Conservation (phyloP, 35 echinoderm and acorn worm genomes). For the Anneissia japonica region DNA sequence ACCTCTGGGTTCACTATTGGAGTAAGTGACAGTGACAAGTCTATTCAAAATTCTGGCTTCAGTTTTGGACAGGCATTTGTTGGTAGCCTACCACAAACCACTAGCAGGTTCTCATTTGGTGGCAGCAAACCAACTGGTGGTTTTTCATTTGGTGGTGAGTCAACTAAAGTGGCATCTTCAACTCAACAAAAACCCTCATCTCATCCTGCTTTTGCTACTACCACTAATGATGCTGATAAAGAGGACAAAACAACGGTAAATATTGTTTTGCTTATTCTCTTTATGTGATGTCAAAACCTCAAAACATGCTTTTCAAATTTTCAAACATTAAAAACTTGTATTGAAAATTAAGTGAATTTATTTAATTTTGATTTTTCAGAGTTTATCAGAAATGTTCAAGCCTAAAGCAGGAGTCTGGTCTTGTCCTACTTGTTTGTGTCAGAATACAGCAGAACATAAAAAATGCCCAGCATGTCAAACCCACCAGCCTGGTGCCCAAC, state of each 20-base stretch:
- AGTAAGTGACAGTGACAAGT: neutral
- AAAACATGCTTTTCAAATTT: too few species aligned
- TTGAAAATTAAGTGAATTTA: too few species aligned
- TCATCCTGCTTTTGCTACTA: neutral
- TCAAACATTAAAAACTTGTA: too few species aligned
- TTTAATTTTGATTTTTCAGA: neutral
- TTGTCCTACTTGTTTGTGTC: neutral
- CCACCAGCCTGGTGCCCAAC: slow-evolving; percentile 9
- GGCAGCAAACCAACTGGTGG: neutral
- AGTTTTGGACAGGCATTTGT: neutral
- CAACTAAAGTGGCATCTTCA: neutral
- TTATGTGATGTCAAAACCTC: too few species aligned
- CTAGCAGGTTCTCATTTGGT: slow-evolving; percentile 35
- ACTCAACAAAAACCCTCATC: neutral
- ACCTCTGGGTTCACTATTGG: neutral
- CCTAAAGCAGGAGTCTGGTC: slow-evolving; percentile 7
- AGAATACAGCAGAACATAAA: neutral
- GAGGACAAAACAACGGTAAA: neutral
- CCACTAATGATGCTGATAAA: too few species aligned
- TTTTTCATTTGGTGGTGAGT: neutral
- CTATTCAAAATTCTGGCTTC: neutral
- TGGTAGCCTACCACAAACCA: neutral
- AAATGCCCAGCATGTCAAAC: slow-evolving; percentile 23
- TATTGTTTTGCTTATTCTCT: too few species aligned
- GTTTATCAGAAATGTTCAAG: slow-evolving; percentile 8